A percentile compares a stretch with the other conserved stretches of the same genome.
Evolutionary conservation across 2,113 vertebrate species (phyloP).

Genomic region (Isichthys henryi): DNA sequence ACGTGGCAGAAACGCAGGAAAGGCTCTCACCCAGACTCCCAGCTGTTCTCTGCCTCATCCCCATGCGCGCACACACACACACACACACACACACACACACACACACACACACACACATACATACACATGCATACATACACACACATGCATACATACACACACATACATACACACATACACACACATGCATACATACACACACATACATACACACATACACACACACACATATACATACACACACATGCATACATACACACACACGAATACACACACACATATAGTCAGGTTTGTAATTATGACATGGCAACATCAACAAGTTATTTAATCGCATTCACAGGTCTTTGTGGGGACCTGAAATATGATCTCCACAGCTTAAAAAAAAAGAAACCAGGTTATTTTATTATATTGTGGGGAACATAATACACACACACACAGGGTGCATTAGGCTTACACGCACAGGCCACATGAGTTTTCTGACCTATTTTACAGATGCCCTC

Average conservation of each 20-base stretch:
- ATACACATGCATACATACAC: background rate
- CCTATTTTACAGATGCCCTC: background rate
- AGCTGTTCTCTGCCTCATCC: background rate
- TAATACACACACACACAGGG: background rate
- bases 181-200: background rate
- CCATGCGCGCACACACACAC: constrained; percentile 9
- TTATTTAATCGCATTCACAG: too few species aligned
- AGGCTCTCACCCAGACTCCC: constrained; percentile 29
- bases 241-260: background rate
- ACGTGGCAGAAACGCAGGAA: constrained; percentile 46
- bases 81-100: background rate
- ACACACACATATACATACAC: background rate
- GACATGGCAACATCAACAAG: too few species aligned
- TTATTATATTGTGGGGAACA: too few species aligned
- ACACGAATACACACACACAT: too few species aligned
- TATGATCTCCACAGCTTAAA: too few species aligned
- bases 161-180: constrained; percentile 1
- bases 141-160: background rate
- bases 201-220: background rate
- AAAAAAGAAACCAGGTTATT: too few species aligned
- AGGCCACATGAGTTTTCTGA: background rate
- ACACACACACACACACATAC: constrained; percentile 2
- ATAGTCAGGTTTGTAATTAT: too few species aligned
- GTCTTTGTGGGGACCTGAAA: too few species aligned
- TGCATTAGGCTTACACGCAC: constrained; percentile 20